Evolutionary conservation across 2,888 invertebrate genomes (phyloP).

Genomic region (Callimorpha dominula): DNA sequence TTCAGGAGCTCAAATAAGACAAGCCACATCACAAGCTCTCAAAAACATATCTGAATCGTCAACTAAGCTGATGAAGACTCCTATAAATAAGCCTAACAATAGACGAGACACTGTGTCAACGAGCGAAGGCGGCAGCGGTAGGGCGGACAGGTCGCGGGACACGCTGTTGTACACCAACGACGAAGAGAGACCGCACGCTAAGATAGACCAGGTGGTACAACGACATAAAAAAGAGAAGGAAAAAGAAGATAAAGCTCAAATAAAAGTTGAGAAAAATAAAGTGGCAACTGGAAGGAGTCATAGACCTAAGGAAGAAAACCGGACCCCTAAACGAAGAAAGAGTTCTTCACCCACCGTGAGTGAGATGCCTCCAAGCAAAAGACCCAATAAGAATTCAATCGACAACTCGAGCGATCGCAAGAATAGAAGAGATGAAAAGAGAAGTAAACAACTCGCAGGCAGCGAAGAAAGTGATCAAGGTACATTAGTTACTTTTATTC

Average conservation of each 20-base stretch:
- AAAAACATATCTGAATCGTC: conserved; percentile 67
- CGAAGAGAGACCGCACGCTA: conserved; percentile 70
- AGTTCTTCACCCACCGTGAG: conserved; percentile 16
- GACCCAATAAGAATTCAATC: not conserved
- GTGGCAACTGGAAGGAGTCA: not conserved
- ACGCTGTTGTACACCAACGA: conserved; percentile 81
- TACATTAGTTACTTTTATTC: not conserved
- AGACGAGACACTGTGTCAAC: conserved; percentile 16
- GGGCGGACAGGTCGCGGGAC: conserved; percentile 66
- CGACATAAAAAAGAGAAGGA: conserved; percentile 66
- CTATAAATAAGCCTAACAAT: conserved; percentile 53
- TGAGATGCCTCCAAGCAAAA: conserved; percentile 2
- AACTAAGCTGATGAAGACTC: conserved; percentile 68
- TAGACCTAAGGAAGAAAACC: not conserved
- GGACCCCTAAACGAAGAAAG: conserved; percentile 15
- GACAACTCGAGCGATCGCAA: conserved; percentile 9
- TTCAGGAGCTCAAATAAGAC: conserved; percentile 76
- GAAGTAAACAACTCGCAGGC: conserved; percentile 4
- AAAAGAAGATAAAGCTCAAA: conserved; percentile 20
- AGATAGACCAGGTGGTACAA: conserved; percentile 77
- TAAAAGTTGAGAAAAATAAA: conserved; percentile 14
- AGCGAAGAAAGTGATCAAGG: conserved; percentile 23
- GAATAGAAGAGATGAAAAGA: conserved; percentile 9
- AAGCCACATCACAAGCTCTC: conserved; percentile 73
- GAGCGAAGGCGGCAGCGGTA: conserved; percentile 4